Conservation (phyloP, 1,140 invertebrate genomes). For the Trichonephila clavata region DNA sequence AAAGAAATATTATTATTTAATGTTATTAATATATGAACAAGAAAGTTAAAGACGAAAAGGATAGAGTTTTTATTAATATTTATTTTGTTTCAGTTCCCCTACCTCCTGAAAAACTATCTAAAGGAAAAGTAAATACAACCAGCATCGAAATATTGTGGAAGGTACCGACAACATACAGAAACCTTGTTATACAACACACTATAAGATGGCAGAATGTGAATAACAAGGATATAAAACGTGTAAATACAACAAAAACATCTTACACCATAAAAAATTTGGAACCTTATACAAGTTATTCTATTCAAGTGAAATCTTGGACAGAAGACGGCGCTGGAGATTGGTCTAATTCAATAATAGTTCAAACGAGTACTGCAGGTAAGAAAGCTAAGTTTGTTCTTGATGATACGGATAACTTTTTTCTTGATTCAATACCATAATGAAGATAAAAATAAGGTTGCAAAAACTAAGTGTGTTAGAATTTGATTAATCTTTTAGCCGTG, state of each 20-base stretch:
- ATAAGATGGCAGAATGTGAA: not conserved
- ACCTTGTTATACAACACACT: not conserved
- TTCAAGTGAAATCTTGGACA: not conserved
- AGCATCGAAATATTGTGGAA: constrained; percentile 30
- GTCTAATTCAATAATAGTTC: not conserved
- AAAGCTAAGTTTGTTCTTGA: not conserved
- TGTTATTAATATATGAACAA: too few relatives aligned
- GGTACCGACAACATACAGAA: not conserved
- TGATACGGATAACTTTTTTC: too few relatives aligned
- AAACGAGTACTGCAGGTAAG: constrained; percentile 22
- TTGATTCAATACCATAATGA: too few relatives aligned
- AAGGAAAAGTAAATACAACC: not conserved
- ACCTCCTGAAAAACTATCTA: not conserved
- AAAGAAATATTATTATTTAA: too few relatives aligned
- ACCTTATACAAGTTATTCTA: not conserved
- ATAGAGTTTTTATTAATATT: not conserved
- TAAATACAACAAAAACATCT: not conserved
- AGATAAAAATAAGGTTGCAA: too few relatives aligned
- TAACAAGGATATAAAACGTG: too few relatives aligned
- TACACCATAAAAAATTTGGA: not conserved
- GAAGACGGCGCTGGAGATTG: not conserved
- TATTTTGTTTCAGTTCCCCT: not conserved
- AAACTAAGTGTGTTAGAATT: too few relatives aligned
- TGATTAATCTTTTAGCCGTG: too few relatives aligned
- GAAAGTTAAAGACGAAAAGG: too few relatives aligned